Base-by-base conservation (phyloP, 2,797 vertebrate genomes). In the Saxicola maurus region DNA sequence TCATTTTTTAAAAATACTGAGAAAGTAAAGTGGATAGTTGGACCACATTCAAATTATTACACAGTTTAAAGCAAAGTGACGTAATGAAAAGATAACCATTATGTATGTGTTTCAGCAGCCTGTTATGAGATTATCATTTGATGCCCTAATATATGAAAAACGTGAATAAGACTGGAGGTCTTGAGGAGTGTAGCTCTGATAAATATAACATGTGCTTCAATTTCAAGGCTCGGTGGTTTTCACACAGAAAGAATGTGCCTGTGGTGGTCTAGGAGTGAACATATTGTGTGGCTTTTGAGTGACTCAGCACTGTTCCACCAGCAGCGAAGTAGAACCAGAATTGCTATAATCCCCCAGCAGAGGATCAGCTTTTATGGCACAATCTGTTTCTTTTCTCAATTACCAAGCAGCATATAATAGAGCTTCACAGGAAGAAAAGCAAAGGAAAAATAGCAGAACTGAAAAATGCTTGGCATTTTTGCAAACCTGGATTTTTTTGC, bases 181-280 rank as follows among this genome's bases (percentile, higher is more conserved):
- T 69, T 87, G 35, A 68, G 31, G 33, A 68, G 30, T 1, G 0
- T 40, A 72, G 42, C 57, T 78, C 77, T 73, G 79, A 56, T 77
- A 69, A 80, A 55, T 87, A 18, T 21, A 84, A 74, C 79, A 76
- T 69, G 79, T 83, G 86, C 91, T 93, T 87, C 68, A 62, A 28
- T 95, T 95, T 95, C 82, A 92, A 92, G 92, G 91, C 71, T 88
- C 4, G 1, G 59, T 90, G 61, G 37, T 75, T 95, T 94, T 90
- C 73, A 28, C 71, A 35, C 78, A 78, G 83, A 91, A 67, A 76
- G 78, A 71, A 48, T 73, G 9, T 85, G 86, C 94, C 82, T 85
- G 86, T 91, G 88, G 79, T 95, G 90, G 81, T 85, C 82, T 82
- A 77, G 73, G 61, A 72, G 57, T 15, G 64, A 95, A 62, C 86